Evolutionary conservation across 2,888 invertebrate species (phyloP).

Genomic region (Alitta virens): DNA sequence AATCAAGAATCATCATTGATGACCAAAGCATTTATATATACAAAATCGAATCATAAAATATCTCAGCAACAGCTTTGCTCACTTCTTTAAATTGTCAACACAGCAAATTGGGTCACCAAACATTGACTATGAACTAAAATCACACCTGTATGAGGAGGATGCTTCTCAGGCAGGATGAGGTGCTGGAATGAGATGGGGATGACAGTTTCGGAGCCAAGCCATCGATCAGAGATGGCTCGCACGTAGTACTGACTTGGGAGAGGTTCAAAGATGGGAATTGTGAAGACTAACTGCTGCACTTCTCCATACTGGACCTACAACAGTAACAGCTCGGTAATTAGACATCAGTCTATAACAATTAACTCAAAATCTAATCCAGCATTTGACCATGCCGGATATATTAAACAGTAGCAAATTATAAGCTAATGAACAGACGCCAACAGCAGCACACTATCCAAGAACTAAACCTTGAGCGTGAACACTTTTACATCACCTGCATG

Average conservation of each 20-base stretch:
- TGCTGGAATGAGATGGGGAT: conserved; percentile 71
- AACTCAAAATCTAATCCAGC: no score
- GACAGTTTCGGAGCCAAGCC: conserved; percentile 65
- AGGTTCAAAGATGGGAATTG: conserved; percentile 85
- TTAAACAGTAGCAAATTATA: no score
- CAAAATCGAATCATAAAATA: no score
- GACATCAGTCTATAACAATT: no score
- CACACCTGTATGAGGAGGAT: conserved; percentile 85
- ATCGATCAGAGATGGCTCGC: conserved; percentile 82
- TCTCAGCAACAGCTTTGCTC: no score
- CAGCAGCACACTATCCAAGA: not conserved
- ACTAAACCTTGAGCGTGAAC: no score
- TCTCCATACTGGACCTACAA: conserved; percentile 68
- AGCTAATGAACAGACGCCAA: not conserved
- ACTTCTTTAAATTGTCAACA: no score
- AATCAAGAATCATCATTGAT: not conserved
- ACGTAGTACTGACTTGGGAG: conserved; percentile 90
- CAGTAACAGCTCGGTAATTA: no score
- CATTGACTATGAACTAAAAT: not conserved
- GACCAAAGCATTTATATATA: no score
- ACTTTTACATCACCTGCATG: no score
- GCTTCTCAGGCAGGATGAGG: conserved; percentile 84
- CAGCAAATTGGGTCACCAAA: no score
- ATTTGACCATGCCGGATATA: no score
- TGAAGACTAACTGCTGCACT: conserved; percentile 84